Evolutionary conservation across 2,888 invertebrate species (phyloP), one percentile per base, ranked within the genome.

Genomic region (Chrysotoxum bicinctum): DNA sequence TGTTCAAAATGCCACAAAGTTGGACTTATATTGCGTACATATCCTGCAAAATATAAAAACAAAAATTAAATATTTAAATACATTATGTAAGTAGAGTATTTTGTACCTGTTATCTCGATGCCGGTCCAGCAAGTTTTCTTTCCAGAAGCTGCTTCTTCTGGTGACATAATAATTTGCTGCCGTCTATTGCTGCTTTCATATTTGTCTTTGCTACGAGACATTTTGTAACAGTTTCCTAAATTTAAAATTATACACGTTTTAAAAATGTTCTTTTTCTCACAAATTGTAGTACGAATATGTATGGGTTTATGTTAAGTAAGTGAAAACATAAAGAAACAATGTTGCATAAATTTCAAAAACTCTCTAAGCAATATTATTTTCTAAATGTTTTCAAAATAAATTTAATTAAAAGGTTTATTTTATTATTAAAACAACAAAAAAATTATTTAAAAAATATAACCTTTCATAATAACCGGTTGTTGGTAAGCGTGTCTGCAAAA

Each of bases 61-160:
- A 12, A 73, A 66, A 16, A 45, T 30, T 23, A 19, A 45, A 16
- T 37, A 12, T 19, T 10, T 19, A 48, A 23, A 23, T 10, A 50
- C 4, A 21, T 54, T 21, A 2, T 14, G 1, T n/a, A 35, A 21
- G 3, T 21, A 21, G 5, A 6, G 6, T 30, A 4, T 21, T 37
- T 21, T 16, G 3, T 88, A 94, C 95, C 95, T 93, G 94, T 95
- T 93, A 97, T 96, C 95, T 97, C 97, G 93, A 97, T 94, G 91
- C 97, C 96, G 92, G 96, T 95, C 98, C 98, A 98, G 92, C 95
- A 95, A 89, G 97, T 96, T 93, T 97, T 97, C 92, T 98, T 97
- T 88, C 98, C 98, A 89, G 97, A 95, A 90, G 97, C 97, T 91
- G 96, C 95, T 91, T 98, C 98, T 92, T 98, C 98, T 89, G 96